Evolutionary conservation across 2,113 vertebrate species (phyloP).

Genomic region (Enhydra lutris): DNA sequence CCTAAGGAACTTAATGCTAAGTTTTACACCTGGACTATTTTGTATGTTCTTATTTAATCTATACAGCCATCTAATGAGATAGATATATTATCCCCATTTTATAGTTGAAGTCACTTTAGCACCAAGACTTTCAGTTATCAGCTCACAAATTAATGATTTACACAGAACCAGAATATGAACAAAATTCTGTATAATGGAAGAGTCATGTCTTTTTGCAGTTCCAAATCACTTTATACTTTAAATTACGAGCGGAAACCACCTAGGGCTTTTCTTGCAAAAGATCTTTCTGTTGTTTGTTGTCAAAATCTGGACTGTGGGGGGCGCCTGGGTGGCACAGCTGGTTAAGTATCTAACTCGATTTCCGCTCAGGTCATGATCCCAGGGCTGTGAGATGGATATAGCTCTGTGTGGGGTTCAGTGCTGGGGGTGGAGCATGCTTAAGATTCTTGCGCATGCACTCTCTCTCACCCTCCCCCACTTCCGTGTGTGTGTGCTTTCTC

Average conservation of each 20-base stretch:
- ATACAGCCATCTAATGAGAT: not conserved
- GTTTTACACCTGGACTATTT: not conserved
- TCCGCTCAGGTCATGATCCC: not conserved
- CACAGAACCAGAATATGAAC: not conserved
- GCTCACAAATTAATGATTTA: not conserved
- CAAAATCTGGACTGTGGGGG: not conserved
- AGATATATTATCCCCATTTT: not conserved
- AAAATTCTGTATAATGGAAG: not conserved
- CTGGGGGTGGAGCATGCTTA: not conserved
- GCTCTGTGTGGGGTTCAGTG: not conserved
- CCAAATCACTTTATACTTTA: not conserved
- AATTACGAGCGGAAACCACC: not conserved
- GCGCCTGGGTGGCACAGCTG: not conserved
- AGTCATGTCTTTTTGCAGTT: not conserved
- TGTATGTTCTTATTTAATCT: not conserved
- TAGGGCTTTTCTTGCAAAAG: not conserved
- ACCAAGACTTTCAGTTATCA: not conserved
- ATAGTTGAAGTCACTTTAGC: not conserved
- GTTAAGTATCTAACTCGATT: not conserved
- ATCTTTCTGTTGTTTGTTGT: conserved; percentile 6
- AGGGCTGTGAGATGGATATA: not conserved
- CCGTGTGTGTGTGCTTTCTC: not conserved
- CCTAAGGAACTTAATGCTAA: not conserved
- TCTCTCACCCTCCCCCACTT: not conserved
- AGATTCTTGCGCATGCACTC: not conserved